Evolutionary conservation across 1,140 invertebrate genomes (phyloP).

Genomic region (Vanessa tameamea): DNA sequence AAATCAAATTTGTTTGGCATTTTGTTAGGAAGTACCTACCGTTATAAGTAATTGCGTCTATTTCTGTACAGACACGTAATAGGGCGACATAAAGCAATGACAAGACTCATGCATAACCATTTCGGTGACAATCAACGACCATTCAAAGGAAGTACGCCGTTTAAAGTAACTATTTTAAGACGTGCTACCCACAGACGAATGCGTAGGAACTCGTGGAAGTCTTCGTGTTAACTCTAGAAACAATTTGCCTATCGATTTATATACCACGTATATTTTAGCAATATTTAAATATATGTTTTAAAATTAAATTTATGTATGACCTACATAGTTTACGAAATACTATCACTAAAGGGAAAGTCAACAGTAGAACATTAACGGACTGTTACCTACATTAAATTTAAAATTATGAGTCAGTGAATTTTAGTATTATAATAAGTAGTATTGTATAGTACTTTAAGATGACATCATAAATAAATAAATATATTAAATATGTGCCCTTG

Average conservation of each 20-base stretch:
- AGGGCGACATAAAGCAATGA: constrained; percentile 14
- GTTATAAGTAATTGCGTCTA: constrained; percentile 1
- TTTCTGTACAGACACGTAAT: background rate
- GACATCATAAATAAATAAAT: too few relatives aligned
- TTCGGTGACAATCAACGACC: constrained; percentile 40
- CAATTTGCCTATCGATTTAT: background rate
- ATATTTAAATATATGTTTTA: background rate
- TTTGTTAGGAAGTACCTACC: background rate
- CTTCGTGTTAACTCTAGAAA: constrained; percentile 12
- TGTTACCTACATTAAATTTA: too few relatives aligned
- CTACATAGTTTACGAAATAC: too few relatives aligned
- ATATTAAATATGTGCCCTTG: too few relatives aligned
- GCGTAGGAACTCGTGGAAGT: constrained; percentile 42
- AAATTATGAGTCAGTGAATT: too few relatives aligned
- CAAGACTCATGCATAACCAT: constrained; percentile 18
- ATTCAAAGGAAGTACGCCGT: constrained; percentile 59
- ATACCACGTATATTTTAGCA: background rate
- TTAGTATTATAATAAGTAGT: too few relatives aligned
- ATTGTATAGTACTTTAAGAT: too few relatives aligned
- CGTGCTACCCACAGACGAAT: constrained; percentile 41
- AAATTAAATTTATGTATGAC: too few relatives aligned
- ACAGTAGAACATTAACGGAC: too few relatives aligned
- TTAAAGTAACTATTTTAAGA: constrained; percentile 61
- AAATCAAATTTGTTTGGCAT: background rate
- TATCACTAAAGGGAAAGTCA: too few relatives aligned